Conservation (phyloP, 1,140 invertebrate genomes). For the Camponotus vicinus region DNA sequence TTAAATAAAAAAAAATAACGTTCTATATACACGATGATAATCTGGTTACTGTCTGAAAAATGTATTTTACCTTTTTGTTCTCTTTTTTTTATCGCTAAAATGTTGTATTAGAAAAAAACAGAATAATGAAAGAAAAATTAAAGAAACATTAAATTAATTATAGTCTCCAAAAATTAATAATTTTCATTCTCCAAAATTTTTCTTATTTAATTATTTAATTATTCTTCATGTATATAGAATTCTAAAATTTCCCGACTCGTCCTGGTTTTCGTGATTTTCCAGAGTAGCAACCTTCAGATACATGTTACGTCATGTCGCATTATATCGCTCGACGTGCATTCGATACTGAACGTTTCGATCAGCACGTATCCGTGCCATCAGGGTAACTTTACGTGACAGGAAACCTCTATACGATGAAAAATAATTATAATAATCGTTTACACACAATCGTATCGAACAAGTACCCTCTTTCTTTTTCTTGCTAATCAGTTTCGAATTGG, state of each 20-base stretch:
- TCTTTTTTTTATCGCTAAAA: neutral
- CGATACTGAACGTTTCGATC: conserved; percentile 44
- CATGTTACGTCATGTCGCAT: conserved; percentile 1
- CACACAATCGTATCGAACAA: conserved; percentile 41
- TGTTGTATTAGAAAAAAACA: neutral
- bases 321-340: conserved; percentile 39
- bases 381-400: neutral
- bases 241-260: neutral
- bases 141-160: neutral
- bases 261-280: conserved; percentile 1
- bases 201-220: neutral
- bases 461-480: conserved; percentile 10
- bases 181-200: neutral
- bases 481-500: conserved; percentile 76
- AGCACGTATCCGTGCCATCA: conserved; percentile 25
- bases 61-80: neutral
- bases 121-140: neutral
- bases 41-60: neutral
- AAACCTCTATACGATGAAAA: conserved; percentile 31
- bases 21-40: neutral
- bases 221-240: neutral
- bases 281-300: neutral
- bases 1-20: neutral
- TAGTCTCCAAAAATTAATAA: conserved; percentile 19
- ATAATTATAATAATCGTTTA: conserved; percentile 55